Evolutionary conservation across 2,888 invertebrate genomes (phyloP), one percentile per base, ranked within the genome.

Genomic region (Parnassius glacialis): DNA sequence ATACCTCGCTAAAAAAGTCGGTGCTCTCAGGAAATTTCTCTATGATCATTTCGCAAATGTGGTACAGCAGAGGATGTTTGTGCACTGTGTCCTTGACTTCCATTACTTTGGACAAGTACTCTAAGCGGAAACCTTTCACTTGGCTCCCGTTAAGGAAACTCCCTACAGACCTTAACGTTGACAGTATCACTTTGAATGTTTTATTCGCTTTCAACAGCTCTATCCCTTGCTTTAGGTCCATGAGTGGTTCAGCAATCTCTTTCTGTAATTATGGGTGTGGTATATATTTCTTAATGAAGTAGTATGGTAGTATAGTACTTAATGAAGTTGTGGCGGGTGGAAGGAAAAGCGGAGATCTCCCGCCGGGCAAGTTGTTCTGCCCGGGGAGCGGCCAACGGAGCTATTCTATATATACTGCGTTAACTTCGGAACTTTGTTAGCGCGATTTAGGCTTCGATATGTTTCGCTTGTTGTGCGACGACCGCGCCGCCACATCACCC

Each of bases 11-110:
- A 87, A 99, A 99, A 69, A 99, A 94, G 92, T 99, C 99, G 16
- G 97, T 96, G 20, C 97, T 97, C 72, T 98, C 98, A 1, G 97
- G 96, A 85, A 96, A 98, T 84, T 98, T 97, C 79, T 99, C 98
- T 92, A 98, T 96, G 66, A 99, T 98, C 93, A 99, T 97, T 85
- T 97, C 97, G 83, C 99, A 99, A 69, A 99, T 93, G 85, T 99
- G 99, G 87, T 99, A 98, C 65, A 99, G 93, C 65, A 99, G 92
- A 9, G 99, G 98, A 89, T 99, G 99, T 86, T 99, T 99, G 86
- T 99, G 98, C 50, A 99, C 98, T 0, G 99, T 99, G 87, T 99
- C 99, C 90, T 99, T 98, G 52, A 99, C 98, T 92, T 99, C 98
- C 78, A 98, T 98, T 75, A 98, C 97, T 93, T 99, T 99, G 54